Evolutionary conservation across 2,797 vertebrate species (phyloP).

Genomic region (Prionace glauca): DNA sequence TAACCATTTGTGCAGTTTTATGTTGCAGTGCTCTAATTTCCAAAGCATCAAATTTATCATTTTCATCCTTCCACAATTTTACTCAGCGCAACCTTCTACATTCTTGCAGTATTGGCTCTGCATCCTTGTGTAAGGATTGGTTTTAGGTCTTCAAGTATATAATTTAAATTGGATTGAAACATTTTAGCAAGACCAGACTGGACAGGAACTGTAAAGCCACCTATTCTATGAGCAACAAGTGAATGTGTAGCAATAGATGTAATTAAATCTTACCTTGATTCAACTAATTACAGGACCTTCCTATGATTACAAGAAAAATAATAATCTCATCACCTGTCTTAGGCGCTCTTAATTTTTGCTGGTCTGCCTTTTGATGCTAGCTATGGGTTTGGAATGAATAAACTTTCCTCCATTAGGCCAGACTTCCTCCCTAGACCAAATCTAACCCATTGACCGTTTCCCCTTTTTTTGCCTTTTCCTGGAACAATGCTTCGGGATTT

Average conservation of each 20-base stretch:
- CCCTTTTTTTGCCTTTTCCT: neutral
- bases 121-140: neutral
- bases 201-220: neutral
- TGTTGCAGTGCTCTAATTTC: neutral
- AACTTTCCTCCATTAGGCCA: neutral
- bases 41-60: neutral
- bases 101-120: neutral
- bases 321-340: neutral
- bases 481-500: neutral
- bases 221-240: neutral
- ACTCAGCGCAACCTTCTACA: neutral
- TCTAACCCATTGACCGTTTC: neutral
- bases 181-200: neutral
- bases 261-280: neutral
- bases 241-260: neutral
- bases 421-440: neutral
- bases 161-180: neutral
- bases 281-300: neutral
- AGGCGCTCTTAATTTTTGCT: neutral
- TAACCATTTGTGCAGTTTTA: neutral
- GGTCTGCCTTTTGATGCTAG: neutral
- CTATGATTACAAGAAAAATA: neutral
- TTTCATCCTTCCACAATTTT: neutral
- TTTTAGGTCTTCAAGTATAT: too few relatives aligned
- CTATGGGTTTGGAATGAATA: neutral